These are phyloP conservation scores for Carabus problematicus DNA, from an alignment of 2,888 invertebrate genomes.

Conservation along the genomic window DNA sequence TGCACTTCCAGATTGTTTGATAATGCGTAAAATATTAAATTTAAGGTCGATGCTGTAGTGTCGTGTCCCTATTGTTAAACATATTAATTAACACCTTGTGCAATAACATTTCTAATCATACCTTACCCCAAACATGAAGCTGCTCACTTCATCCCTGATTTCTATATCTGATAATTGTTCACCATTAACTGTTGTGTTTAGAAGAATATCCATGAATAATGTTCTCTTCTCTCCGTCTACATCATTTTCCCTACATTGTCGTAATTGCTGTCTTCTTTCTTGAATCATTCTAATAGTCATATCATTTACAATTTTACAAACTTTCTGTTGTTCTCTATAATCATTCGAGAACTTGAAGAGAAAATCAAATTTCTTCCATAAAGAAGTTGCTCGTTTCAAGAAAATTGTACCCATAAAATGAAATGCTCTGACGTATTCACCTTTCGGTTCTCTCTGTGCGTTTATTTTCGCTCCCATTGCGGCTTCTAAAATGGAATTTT, in stretches of 20 bases:
- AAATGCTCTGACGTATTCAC: constrained; percentile 60
- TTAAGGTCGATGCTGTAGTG: constrained; percentile 56
- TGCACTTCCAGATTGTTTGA: constrained; percentile 55
- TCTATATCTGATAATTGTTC: constrained; percentile 51
- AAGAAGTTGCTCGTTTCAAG: not conserved
- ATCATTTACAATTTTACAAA: constrained; percentile 11
- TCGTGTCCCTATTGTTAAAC: constrained; percentile 53
- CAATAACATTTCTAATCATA: not conserved
- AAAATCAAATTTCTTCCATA: constrained; percentile 25
- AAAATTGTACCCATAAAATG: constrained; percentile 44
- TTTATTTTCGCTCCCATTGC: constrained; percentile 65
- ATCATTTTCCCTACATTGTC: not conserved
- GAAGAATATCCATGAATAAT: constrained; percentile 54
- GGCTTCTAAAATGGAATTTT: constrained; percentile 58
- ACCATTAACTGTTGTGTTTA: constrained; percentile 48
- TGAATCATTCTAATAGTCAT: constrained; percentile 7
- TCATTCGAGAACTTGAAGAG: constrained; percentile 6
- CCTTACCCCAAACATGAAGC: constrained; percentile 57
- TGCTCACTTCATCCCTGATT: constrained; percentile 55
- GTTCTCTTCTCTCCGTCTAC: constrained; percentile 50
- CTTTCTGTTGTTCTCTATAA: constrained; percentile 17
- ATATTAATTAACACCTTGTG: not conserved
- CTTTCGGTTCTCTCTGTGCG: constrained; percentile 55
- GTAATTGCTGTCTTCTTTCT: constrained; percentile 15
- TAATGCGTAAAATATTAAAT: constrained; percentile 55